Conservation (phyloP, 2,797 vertebrate species). For the Sparidentex hasta region DNA sequence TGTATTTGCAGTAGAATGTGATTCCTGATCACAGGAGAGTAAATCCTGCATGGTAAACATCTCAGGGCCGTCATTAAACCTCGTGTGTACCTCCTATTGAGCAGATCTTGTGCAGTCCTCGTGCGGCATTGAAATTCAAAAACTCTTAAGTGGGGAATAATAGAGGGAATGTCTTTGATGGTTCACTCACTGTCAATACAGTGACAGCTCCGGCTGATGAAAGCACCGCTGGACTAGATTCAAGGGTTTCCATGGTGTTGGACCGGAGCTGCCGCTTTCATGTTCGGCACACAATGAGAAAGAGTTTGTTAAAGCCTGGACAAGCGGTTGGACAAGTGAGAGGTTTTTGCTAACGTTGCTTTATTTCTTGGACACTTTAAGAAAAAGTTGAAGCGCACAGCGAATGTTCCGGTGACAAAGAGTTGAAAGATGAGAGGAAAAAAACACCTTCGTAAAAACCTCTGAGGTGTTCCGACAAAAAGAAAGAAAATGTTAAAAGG, state of each 20-base stretch:
- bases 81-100: neutral
- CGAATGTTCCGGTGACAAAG: neutral
- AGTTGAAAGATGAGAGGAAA: neutral
- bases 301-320: conserved; percentile 20
- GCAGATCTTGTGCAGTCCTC: conserved; percentile 38
- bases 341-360: neutral
- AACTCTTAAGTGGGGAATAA: conserved; percentile 72
- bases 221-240: conserved; percentile 41
- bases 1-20: conserved; percentile 4
- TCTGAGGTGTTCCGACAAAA: neutral
- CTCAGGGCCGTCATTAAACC: conserved; percentile 16
- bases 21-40: neutral
- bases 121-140: conserved; percentile 58
- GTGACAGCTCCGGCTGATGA: conserved; percentile 54
- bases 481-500: neutral
- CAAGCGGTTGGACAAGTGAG: conserved; percentile 19
- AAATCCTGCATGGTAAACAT: conserved; percentile 1
- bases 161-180: conserved; percentile 76
- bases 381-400: neutral
- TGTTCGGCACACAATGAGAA: conserved; percentile 58
- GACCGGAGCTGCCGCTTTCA: conserved; percentile 68
- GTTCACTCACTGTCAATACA: conserved; percentile 43
- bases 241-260: conserved; percentile 82
- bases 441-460: neutral
- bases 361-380: neutral